Evolutionary conservation across 2,113 vertebrate species (phyloP).

Genomic region (Hippocampus guttulatus): DNA sequence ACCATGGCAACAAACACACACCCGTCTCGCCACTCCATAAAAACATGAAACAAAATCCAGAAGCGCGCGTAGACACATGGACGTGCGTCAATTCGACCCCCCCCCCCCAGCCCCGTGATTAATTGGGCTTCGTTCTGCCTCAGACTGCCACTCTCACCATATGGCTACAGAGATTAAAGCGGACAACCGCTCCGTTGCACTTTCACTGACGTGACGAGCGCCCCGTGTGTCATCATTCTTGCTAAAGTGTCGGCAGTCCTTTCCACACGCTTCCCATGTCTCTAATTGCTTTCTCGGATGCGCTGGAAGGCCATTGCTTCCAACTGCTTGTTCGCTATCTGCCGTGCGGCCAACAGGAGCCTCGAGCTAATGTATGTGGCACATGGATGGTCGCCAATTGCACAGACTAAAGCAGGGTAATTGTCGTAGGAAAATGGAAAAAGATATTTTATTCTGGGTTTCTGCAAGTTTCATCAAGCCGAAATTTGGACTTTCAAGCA

Average conservation of each 20-base stretch:
- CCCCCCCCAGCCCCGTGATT: slow-evolving; percentile 19
- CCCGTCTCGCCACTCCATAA: slow-evolving; percentile 16
- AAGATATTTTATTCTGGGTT: not conserved
- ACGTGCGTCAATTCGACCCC: slow-evolving; percentile 15
- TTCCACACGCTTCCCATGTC: slow-evolving; percentile 7
- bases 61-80: slow-evolving; percentile 16
- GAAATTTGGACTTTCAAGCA: not conserved
- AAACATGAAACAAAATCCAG: slow-evolving; percentile 16
- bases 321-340: slow-evolving; percentile 19
- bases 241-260: slow-evolving; percentile 11
- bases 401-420: not conserved
- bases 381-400: slow-evolving; percentile 5
- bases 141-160: slow-evolving; percentile 23
- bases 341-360: slow-evolving; percentile 34
- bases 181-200: slow-evolving; percentile 35
- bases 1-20: slow-evolving; percentile 10
- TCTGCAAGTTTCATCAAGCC: not conserved
- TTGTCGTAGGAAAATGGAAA: not conserved
- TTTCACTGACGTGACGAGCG: slow-evolving; percentile 31
- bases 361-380: slow-evolving; percentile 28
- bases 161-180: slow-evolving; percentile 38
- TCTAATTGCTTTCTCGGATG: not conserved
- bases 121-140: slow-evolving; percentile 16
- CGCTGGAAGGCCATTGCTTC: slow-evolving; percentile 18
- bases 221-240: slow-evolving; percentile 40